A percentile compares a stretch with the other conserved stretches of the same genome.
These are phyloP conservation scores for Oryzias dopingdopingensis DNA, from an alignment of 2,797 vertebrate genomes.

Conservation along the genomic window DNA sequence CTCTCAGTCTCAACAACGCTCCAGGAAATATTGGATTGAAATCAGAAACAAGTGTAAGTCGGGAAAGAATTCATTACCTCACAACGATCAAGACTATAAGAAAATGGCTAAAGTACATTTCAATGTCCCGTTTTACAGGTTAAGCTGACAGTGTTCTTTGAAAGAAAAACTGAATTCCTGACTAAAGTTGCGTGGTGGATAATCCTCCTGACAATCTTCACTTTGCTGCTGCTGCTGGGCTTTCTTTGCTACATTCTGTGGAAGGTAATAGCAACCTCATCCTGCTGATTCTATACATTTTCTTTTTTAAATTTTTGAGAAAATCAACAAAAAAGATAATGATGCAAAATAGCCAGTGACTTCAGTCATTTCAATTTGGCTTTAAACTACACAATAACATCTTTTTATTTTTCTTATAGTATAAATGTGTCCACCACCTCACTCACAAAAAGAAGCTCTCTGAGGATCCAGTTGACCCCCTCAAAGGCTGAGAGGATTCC, in stretches of 20 bases:
- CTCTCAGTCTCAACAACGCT: conserved; percentile 77
- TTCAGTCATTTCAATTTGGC: background rate
- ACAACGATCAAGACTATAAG: background rate
- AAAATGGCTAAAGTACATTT: background rate
- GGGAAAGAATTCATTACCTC: conserved; percentile 66
- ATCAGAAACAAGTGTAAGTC: conserved; percentile 64
- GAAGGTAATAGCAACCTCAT: conserved; percentile 78
- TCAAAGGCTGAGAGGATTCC: conserved; percentile 16
- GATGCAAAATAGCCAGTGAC: too few species aligned
- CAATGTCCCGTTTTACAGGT: conserved; percentile 68
- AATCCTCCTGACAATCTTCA: conserved; percentile 83
- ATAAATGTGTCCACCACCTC: conserved; percentile 26
- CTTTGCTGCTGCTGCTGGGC: conserved; percentile 83
- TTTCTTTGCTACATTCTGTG: conserved; percentile 82
- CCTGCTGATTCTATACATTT: background rate
- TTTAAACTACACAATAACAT: background rate
- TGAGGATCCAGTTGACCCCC: background rate
- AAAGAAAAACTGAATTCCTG: conserved; percentile 76
- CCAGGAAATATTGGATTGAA: conserved; percentile 84
- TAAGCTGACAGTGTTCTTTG: conserved; percentile 87
- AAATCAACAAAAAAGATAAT: too few species aligned
- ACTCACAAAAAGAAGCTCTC: conserved; percentile 13
- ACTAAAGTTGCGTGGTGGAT: conserved; percentile 90
- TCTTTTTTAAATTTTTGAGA: background rate
- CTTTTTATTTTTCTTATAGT: conserved; percentile 39